Evolutionary conservation across 2,113 vertebrate species (phyloP).

Genomic region (Dasyornis broadbenti): DNA sequence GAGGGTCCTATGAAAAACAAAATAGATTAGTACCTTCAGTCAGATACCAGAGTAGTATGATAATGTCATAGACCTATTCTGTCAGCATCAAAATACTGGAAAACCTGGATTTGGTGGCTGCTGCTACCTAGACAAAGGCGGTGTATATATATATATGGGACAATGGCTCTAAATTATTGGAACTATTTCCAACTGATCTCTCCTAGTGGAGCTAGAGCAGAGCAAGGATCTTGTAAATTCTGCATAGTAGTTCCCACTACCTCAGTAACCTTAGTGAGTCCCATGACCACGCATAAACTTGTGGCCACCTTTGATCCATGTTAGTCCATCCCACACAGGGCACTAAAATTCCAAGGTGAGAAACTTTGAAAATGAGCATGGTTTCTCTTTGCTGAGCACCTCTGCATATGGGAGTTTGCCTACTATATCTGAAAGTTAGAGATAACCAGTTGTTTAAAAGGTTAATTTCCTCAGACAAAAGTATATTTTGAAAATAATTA

Average conservation of each 20-base stretch:
- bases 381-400: neutral
- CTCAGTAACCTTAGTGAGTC: neutral
- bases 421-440: neutral
- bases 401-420: neutral
- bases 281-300: neutral
- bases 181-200: neutral
- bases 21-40: neutral
- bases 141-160: neutral
- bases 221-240: neutral
- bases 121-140: neutral
- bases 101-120: neutral
- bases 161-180: neutral
- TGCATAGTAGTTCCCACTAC: accelerated
- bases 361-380: neutral
- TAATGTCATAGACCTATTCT: neutral
- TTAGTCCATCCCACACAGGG: accelerated
- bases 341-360: neutral
- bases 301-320: neutral
- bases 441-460: neutral
- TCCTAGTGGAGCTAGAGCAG: neutral
- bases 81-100: neutral
- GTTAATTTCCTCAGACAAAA: neutral
- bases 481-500: neutral
- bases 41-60: neutral
- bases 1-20: neutral